Evolutionary conservation across 2,888 invertebrate species (phyloP).

Genomic region (Caradrina kadenii): DNA sequence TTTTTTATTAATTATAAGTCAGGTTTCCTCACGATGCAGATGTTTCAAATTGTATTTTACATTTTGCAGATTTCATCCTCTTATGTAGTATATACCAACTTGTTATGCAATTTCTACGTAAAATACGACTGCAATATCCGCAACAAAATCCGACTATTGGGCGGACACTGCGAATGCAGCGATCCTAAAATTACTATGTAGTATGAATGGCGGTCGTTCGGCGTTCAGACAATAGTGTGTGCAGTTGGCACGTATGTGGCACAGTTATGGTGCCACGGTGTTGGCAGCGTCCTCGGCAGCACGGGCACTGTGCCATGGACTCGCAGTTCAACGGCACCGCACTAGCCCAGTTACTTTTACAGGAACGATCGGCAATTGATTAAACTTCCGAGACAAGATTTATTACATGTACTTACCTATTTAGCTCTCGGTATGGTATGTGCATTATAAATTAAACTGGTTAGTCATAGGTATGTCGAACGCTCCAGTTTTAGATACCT

Average conservation of each 20-base stretch:
- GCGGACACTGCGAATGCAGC: slow-evolving; percentile 26
- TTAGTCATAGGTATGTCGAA: slow-evolving; percentile 25
- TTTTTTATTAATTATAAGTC: no score
- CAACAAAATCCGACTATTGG: slow-evolving; percentile 23
- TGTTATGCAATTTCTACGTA: slow-evolving; percentile 33
- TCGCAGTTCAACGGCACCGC: slow-evolving; percentile 71
- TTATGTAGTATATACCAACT: not conserved
- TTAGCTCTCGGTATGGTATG: slow-evolving; percentile 44
- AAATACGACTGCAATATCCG: slow-evolving; percentile 32
- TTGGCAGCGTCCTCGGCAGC: slow-evolving; percentile 52
- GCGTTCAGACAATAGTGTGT: slow-evolving; percentile 44
- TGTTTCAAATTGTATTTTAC: slow-evolving; percentile 15
- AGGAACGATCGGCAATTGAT: slow-evolving; percentile 66
- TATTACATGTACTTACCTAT: slow-evolving; percentile 60
- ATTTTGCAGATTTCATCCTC: slow-evolving; percentile 15
- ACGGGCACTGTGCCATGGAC: slow-evolving; percentile 77
- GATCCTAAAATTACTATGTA: slow-evolving; percentile 46
- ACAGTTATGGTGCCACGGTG: slow-evolving; percentile 60
- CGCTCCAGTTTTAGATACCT: slow-evolving; percentile 19
- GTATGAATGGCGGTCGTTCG: slow-evolving; percentile 46
- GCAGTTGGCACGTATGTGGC: slow-evolving; percentile 59
- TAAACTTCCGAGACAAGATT: slow-evolving; percentile 68
- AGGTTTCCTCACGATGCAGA: not conserved
- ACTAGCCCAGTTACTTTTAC: slow-evolving; percentile 56
- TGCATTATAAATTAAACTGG: slow-evolving; percentile 53